phyloP scores from a whole-genome alignment of 2,797 vertebrate genomes.

The Oryzias sinensis region DNA sequence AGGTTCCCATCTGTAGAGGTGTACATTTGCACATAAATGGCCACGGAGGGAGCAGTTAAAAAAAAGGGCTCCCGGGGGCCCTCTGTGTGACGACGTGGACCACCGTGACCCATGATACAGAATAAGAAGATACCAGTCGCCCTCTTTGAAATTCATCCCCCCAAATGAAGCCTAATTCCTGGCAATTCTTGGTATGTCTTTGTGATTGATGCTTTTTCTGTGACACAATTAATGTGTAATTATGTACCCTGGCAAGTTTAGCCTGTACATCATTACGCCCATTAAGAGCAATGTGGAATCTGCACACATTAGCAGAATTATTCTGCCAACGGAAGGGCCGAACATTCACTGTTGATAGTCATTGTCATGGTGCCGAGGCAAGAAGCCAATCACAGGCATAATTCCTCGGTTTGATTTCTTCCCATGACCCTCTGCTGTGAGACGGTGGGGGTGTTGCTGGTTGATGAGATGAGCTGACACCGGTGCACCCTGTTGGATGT shows the following conservation, averaged over 20 bases:
- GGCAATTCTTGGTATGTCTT: slow-evolving; percentile 89
- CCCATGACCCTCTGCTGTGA: slow-evolving; percentile 60
- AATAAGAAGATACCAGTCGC: slow-evolving; percentile 56
- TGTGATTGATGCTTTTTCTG: slow-evolving; percentile 94
- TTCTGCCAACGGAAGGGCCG: slow-evolving; percentile 67
- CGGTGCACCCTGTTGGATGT: slow-evolving; percentile 37
- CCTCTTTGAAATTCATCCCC: slow-evolving; percentile 84
- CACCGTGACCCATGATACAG: slow-evolving; percentile 91
- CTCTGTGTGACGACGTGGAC: slow-evolving; percentile 85
- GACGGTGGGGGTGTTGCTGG: slow-evolving; percentile 33
- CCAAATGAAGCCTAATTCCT: slow-evolving; percentile 95
- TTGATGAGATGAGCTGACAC: slow-evolving; percentile 59
- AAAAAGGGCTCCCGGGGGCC: slow-evolving; percentile 81
- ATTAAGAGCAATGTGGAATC: slow-evolving; percentile 86
- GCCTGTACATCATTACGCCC: slow-evolving; percentile 86
- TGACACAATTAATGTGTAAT: slow-evolving; percentile 97
- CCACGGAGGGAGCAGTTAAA: slow-evolving; percentile 74
- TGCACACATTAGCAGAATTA: slow-evolving; percentile 95
- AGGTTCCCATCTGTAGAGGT: slow-evolving; percentile 88
- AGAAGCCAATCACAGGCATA: slow-evolving; percentile 62
- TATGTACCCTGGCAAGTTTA: slow-evolving; percentile 88
- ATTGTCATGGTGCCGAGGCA: slow-evolving; percentile 53
- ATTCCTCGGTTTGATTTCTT: slow-evolving; percentile 72
- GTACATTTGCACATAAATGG: slow-evolving; percentile 98
- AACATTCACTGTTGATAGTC: slow-evolving; percentile 54